Evolutionary conservation across 2,888 invertebrate species (phyloP).

Genomic region (Gerris lacustris): DNA sequence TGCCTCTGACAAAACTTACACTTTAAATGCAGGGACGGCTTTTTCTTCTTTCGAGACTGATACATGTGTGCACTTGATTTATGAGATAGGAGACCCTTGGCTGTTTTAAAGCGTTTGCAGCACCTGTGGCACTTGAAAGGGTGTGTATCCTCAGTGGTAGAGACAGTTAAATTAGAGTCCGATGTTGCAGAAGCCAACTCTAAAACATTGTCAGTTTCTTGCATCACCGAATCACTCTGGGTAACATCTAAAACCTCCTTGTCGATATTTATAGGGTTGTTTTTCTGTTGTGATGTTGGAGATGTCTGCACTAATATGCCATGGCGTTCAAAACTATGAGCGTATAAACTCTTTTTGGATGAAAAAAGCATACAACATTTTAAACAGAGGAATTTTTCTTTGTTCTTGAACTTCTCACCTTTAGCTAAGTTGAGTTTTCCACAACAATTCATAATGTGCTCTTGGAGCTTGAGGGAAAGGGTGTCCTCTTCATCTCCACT

Average conservation of each 20-base stretch:
- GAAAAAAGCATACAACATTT: not conserved
- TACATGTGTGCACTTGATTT: not conserved
- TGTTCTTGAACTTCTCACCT: slow-evolving; percentile 2
- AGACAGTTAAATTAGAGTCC: not conserved
- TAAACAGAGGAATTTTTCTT: not conserved
- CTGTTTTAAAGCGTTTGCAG: not conserved
- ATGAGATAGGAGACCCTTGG: not conserved
- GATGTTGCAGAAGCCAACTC: not conserved
- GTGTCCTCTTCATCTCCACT: not conserved
- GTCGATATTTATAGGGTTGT: not conserved
- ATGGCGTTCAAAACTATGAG: not conserved
- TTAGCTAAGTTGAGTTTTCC: not conserved
- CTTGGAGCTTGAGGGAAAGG: not conserved
- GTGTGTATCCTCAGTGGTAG: not conserved
- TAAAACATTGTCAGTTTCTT: not conserved
- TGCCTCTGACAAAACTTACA: slow-evolving; percentile 5
- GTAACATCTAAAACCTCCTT: not conserved
- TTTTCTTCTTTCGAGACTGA: not conserved
- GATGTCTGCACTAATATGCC: not conserved
- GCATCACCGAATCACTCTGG: not conserved
- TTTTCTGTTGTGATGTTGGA: not conserved
- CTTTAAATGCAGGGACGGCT: not conserved
- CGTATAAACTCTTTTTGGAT: not conserved
- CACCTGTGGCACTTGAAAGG: not conserved
- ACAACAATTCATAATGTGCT: slow-evolving; percentile 8